Evolutionary conservation across 2,888 invertebrate genomes (phyloP), one percentile per base, ranked within the genome.

Genomic region (Vanessa cardui): DNA sequence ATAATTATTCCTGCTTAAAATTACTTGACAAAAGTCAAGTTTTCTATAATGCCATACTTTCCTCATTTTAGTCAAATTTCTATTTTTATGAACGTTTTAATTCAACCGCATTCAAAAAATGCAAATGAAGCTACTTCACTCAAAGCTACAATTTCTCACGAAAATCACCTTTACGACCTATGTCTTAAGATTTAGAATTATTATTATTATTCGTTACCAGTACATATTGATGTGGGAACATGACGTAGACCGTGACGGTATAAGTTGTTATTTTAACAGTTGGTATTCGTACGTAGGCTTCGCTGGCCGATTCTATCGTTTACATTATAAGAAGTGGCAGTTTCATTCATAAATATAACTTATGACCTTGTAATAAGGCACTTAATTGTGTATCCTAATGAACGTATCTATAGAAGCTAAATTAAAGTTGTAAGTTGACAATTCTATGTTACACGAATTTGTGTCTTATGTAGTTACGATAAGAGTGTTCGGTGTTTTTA

Each of bases 211-310:
- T 18, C 18, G 31, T 45, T 31, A 33, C 31, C 21, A 33, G 26
- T 56, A 66, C 52, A 64, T 21, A 69, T 69, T 49, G 50, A 62
- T 69, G 71, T 71, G 71, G 71, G 71, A 71, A 71, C 62, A 46
- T 67, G 62, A 67, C 69, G 56, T 67, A 58, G 62, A 69, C 47
- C 66, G 49, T 69, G 67, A 69, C 71, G 49, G 66, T 56, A 54
- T 45, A 58, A 61, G 62, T 61, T 71, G 64, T 64, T 39, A 39
- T 39, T 71, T 64, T 26, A 65, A 56, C 71, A 71, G 71, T 71
- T 58, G 64, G 62, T 49, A 62, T 69, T 59, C 31, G 62, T 46
- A 58, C 71, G 69, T 62, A 64, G 69, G 64, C 69, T 64, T 64
- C 64, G 50, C 46, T 64, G 69, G 71, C 54, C 56, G 71, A 58